These are phyloP conservation scores for Odocoileus virginianus DNA, from an alignment of 2,113 vertebrate species.

Conservation along the genomic window DNA sequence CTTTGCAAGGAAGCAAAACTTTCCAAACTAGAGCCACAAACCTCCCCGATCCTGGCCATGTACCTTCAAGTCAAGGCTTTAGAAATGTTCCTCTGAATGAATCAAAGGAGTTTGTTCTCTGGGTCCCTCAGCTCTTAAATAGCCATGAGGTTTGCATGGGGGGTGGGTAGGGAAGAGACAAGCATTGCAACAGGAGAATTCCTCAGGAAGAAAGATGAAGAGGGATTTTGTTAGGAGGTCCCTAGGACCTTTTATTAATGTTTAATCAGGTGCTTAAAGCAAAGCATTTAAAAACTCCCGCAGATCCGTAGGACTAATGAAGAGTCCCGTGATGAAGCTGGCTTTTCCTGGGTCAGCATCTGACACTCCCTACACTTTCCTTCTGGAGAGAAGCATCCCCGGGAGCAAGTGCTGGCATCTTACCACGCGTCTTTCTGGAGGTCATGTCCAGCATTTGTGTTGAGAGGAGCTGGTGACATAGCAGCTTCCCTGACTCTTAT, in stretches of 20 bases:
- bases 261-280: conserved; percentile 71
- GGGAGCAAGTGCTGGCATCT: not conserved
- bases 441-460: fast-evolving
- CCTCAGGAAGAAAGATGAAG: conserved; percentile 64
- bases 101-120: not conserved
- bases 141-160: conserved; percentile 6
- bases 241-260: conserved; percentile 71
- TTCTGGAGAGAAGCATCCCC: not conserved
- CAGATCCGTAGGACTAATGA: conserved; percentile 45
- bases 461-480: not conserved
- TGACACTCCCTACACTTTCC: not conserved
- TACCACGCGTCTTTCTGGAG: fast-evolving
- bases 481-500: not conserved
- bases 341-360: not conserved
- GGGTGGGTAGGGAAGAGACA: conserved; percentile 49
- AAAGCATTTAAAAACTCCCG: conserved; percentile 44
- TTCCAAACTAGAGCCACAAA: not conserved
- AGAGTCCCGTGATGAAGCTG: not conserved
- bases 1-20: conserved; percentile 13
- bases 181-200: conserved; percentile 49
- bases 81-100: not conserved
- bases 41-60: not conserved
- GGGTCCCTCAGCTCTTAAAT: conserved; percentile 30
- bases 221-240: conserved; percentile 70
- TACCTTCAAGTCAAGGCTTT: not conserved